Percentiles rank a stretch among this genome's conserved stretches.
These are phyloP conservation scores for Anthrax anthrax DNA, from an alignment of 2,888 invertebrate species.

Conservation along the genomic window DNA sequence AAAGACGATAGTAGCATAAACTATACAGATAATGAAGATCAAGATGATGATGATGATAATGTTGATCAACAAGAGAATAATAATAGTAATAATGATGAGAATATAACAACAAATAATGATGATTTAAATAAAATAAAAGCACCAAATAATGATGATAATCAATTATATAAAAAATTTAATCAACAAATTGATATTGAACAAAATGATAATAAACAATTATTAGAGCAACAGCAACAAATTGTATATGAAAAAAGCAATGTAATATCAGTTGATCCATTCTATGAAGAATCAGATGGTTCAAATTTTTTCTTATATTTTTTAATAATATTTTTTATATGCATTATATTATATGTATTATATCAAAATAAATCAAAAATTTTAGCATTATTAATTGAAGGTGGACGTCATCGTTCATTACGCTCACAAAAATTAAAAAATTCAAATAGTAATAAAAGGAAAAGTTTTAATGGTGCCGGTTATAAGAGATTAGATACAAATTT, in stretches of 20 bases:
- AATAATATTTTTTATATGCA: slow-evolving; percentile 42
- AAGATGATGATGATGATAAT: too few relatives aligned
- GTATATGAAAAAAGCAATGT: background rate
- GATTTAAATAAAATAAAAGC: too few relatives aligned
- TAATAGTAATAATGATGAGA: too few relatives aligned
- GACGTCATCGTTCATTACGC: too few relatives aligned
- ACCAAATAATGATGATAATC: too few relatives aligned
- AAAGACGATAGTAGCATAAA: too few relatives aligned
- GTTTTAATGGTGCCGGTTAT: slow-evolving; percentile 48
- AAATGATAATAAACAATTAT: background rate
- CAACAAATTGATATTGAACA: background rate
- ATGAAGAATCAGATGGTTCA: slow-evolving; percentile 42
- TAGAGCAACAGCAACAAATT: background rate
- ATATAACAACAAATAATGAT: too few relatives aligned
- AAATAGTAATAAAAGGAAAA: slow-evolving; percentile 31
- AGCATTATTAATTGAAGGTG: slow-evolving; percentile 48
- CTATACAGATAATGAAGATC: too few relatives aligned
- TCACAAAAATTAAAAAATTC: slow-evolving; percentile 15
- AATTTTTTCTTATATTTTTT: slow-evolving; percentile 57
- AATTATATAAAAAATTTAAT: background rate
- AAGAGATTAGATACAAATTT: slow-evolving; percentile 50
- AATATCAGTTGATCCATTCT: slow-evolving; percentile 15
- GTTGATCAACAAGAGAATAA: too few relatives aligned
- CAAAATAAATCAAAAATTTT: slow-evolving; percentile 56
- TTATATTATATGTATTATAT: slow-evolving; percentile 45